Percentiles rank a stretch among this genome's conserved stretches.
Conservation (phyloP, 2,888 invertebrate genomes). For the Camponotus fellah region DNA sequence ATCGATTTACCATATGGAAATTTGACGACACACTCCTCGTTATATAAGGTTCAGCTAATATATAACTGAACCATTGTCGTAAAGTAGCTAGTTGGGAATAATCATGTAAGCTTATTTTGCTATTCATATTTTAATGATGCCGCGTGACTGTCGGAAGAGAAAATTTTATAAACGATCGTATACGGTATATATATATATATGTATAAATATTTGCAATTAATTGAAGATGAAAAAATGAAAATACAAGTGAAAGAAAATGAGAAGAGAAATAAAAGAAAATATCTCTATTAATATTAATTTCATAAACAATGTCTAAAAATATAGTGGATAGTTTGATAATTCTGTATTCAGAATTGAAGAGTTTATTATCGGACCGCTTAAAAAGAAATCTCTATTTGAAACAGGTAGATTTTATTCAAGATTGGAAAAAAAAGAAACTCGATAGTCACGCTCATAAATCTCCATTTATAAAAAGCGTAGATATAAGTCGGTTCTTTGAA, state of each 20-base stretch:
- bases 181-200: neutral
- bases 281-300: too few relatives aligned
- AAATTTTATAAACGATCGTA: neutral
- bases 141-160: neutral
- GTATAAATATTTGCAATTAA: neutral
- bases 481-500: neutral
- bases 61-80: conserved; percentile 2
- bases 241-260: neutral
- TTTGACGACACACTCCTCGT: conserved; percentile 42
- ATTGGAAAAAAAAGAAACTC: neutral
- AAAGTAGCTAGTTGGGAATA: conserved; percentile 10
- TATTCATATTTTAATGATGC: neutral
- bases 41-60: conserved; percentile 41
- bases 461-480: neutral
- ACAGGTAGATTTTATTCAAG: neutral
- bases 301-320: too few relatives aligned
- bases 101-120: conserved; percentile 1
- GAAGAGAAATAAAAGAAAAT: neutral
- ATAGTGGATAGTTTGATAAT: too few relatives aligned
- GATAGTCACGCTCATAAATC: conserved; percentile 1
- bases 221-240: neutral
- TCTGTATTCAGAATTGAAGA: too few relatives aligned
- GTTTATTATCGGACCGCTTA: neutral
- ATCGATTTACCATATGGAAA: conserved; percentile 64
- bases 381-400: neutral